phyloP scores from a whole-genome alignment of 2,113 vertebrate species.

The Rattus rattus region DNA sequence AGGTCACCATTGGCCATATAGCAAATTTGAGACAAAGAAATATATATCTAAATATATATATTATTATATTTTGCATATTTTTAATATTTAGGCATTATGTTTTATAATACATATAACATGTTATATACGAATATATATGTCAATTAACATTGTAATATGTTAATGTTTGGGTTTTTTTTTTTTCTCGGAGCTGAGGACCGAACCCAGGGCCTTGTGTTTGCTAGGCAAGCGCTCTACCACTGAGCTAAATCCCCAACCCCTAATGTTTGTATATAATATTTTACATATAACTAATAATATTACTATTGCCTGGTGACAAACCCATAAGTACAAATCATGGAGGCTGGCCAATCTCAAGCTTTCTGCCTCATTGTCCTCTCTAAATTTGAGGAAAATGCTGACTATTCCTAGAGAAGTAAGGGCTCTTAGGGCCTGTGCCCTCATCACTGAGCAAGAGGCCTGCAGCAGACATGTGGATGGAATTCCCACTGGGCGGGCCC shows the following conservation, averaged over 20 bases:
- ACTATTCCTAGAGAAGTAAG: not conserved
- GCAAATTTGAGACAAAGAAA: not conserved
- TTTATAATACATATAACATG: not conserved
- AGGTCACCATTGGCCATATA: not conserved
- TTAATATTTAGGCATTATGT: not conserved
- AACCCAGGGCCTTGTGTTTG: too few species aligned
- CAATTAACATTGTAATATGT: not conserved
- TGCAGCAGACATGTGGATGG: not conserved
- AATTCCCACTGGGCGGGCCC: not conserved
- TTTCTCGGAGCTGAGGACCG: too few species aligned
- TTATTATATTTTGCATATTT: not conserved
- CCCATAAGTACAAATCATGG: not conserved
- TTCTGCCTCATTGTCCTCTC: not conserved
- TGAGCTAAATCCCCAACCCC: too few species aligned
- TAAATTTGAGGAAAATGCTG: not conserved
- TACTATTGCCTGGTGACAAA: not conserved
- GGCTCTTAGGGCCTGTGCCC: not conserved
- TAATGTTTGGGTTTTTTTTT: too few species aligned
- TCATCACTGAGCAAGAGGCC: too few species aligned
- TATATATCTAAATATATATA: not conserved
- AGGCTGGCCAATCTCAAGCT: not conserved
- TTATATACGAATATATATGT: not conserved
- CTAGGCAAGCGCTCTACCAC: too few species aligned
- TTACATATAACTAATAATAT: not conserved
- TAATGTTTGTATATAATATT: not conserved